Percentiles rank a stretch among this genome's conserved stretches.
Conservation (phyloP, 2,797 vertebrate genomes). For the Enoplosus armatus region DNA sequence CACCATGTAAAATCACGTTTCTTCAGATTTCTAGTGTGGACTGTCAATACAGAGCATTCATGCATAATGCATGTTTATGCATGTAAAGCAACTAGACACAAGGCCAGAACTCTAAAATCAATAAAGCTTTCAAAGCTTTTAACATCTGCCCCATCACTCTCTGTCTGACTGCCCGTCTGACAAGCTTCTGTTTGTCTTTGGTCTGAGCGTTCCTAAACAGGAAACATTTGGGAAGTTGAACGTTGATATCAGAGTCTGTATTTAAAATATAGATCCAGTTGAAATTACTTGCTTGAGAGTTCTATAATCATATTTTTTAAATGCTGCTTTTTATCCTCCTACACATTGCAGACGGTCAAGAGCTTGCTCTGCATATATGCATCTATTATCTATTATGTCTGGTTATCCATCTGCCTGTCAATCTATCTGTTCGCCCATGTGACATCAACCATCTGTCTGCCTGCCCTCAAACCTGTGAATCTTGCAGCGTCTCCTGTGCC, state of each 20-base stretch:
- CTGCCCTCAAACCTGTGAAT: conserved; percentile 44
- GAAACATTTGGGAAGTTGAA: conserved; percentile 11
- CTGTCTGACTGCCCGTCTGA: conserved; percentile 32
- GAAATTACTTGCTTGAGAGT: background rate
- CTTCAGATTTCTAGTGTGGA: conserved; percentile 21
- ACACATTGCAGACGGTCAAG: conserved; percentile 4
- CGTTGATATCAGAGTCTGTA: background rate
- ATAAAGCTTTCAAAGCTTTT: conserved; percentile 78
- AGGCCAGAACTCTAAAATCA: conserved; percentile 61
- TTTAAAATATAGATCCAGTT: background rate
- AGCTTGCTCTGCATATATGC: conserved; percentile 3
- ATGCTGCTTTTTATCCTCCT: background rate
- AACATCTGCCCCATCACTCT: conserved; percentile 46
- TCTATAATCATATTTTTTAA: background rate
- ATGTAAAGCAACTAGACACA: conserved; percentile 54
- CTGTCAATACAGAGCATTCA: conserved; percentile 25
- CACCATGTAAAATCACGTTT: conserved; percentile 8
- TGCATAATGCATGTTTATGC: conserved; percentile 66
- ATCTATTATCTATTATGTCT: conserved; percentile 27
- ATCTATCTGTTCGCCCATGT: conserved; percentile 24
- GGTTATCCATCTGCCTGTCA: conserved; percentile 57
- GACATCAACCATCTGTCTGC: conserved; percentile 65
- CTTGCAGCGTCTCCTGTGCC: conserved; percentile 34
- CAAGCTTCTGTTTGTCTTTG: conserved; percentile 22
- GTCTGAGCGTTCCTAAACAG: conserved; percentile 44